Percentiles rank a stretch among this genome's conserved stretches.
These are phyloP conservation scores for Hydrozoanthus gracilis DNA, from an alignment of 92 coral and sea anemone species.

Conservation along the genomic window DNA sequence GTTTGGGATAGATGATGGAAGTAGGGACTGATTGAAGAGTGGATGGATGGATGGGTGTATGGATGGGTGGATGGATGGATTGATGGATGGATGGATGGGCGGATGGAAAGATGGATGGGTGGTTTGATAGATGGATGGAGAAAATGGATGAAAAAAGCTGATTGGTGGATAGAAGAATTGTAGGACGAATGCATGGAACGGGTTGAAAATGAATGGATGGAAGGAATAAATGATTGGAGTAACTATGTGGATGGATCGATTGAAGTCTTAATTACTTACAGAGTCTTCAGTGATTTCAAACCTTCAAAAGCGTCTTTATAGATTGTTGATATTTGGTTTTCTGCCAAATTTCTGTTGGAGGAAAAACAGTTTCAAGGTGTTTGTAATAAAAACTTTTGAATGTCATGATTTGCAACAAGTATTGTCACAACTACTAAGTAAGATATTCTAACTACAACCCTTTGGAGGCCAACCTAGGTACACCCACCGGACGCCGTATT, in stretches of 20 bases:
- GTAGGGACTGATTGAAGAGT: too few species aligned
- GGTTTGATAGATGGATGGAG: too few species aligned
- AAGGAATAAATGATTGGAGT: background rate
- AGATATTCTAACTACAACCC: too few species aligned
- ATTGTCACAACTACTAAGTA: background rate
- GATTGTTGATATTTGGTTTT: constrained; percentile 13
- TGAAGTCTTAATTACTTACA: background rate
- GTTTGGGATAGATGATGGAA: background rate
- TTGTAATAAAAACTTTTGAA: background rate
- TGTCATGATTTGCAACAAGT: background rate
- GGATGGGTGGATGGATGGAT: too few species aligned
- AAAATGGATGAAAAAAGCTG: too few species aligned
- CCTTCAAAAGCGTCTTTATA: constrained; percentile 1
- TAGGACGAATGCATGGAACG: background rate
- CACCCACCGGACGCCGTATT: too few species aligned
- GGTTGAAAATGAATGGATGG: background rate
- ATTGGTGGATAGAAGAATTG: too few species aligned
- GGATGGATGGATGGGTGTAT: too few species aligned
- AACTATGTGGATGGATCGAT: background rate
- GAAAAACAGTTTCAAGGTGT: background rate
- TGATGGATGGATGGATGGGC: too few species aligned
- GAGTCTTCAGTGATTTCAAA: constrained; percentile 8
- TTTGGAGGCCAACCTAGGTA: too few species aligned
- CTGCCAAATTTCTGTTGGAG: background rate
- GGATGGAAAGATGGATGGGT: background rate